phyloP scores from a whole-genome alignment of 2,797 vertebrate species.

The Hephaestus fuliginosus region DNA sequence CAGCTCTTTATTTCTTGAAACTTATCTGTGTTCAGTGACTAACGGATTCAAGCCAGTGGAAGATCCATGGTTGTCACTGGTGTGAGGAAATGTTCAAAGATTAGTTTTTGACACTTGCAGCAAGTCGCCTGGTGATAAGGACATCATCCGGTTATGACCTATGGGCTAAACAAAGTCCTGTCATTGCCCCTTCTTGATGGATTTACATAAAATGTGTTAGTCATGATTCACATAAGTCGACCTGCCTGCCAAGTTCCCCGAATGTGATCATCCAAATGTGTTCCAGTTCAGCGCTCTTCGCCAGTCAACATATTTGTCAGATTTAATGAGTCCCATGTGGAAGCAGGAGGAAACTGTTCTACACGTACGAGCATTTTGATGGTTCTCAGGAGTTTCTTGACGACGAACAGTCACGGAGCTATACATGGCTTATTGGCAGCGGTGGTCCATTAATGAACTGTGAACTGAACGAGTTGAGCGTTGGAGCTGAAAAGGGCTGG shows the following conservation, averaged over 20 bases:
- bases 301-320: slow-evolving; percentile 18
- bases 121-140: slow-evolving; percentile 35
- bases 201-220: slow-evolving; percentile 54
- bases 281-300: slow-evolving; percentile 8
- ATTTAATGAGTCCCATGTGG: slow-evolving; percentile 23
- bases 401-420: neutral
- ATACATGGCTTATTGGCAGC: neutral
- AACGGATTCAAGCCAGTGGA: slow-evolving; percentile 8
- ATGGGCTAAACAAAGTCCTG: slow-evolving; percentile 53
- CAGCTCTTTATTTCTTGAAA: neutral
- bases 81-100: slow-evolving; percentile 45
- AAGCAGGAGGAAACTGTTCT: neutral
- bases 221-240: slow-evolving; percentile 30
- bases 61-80: slow-evolving; percentile 35
- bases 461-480: neutral
- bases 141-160: slow-evolving; percentile 55
- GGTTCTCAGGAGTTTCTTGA: neutral
- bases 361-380: neutral
- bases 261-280: slow-evolving; percentile 5
- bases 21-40: slow-evolving; percentile 13
- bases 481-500: neutral
- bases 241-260: slow-evolving; percentile 28
- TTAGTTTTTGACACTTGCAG: slow-evolving; percentile 30
- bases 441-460: neutral
- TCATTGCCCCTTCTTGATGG: slow-evolving; percentile 27